Percentiles rank a stretch among this genome's conserved stretches.
These are phyloP conservation scores for Dryobota labecula DNA, from an alignment of 2,888 invertebrate species.

Conservation along the genomic window DNA sequence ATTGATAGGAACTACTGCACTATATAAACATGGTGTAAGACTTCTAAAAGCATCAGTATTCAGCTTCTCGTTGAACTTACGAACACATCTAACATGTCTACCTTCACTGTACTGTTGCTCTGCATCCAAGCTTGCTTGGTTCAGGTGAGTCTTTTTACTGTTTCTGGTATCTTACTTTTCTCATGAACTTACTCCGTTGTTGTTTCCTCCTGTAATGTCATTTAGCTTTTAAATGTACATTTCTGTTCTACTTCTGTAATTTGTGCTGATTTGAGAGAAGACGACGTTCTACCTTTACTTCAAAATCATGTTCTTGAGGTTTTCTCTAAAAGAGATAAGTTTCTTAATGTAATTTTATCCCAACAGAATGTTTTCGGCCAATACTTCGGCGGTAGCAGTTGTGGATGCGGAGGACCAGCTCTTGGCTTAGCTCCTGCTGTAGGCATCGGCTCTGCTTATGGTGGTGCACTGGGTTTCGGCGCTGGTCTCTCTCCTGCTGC, in stretches of 20 bases:
- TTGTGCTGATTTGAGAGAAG: too few relatives aligned
- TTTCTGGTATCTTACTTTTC: neutral
- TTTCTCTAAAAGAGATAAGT: too few relatives aligned
- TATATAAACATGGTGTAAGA: neutral
- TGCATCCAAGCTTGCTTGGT: constrained; percentile 72
- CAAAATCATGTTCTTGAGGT: too few relatives aligned
- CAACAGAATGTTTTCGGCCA: constrained; percentile 22
- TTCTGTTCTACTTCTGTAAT: too few relatives aligned
- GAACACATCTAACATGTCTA: constrained; percentile 63
- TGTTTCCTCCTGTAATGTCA: too few relatives aligned
- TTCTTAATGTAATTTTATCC: too few relatives aligned
- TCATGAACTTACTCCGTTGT: too few relatives aligned
- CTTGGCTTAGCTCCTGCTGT: constrained; percentile 25
- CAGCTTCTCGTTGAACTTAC: constrained; percentile 3
- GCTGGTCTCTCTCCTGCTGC: neutral
- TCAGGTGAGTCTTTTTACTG: constrained; percentile 62
- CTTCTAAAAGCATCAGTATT: constrained; percentile 20
- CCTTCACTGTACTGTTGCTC: constrained; percentile 68
- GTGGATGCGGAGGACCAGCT: neutral
- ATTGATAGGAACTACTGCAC: neutral
- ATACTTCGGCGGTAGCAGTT: constrained; percentile 14
- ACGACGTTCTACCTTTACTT: too few relatives aligned
- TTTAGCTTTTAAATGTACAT: too few relatives aligned
- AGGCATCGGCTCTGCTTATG: neutral
- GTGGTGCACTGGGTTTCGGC: constrained; percentile 54